Evolutionary conservation across 1,140 invertebrate genomes (phyloP), one percentile per base, ranked within the genome.

Genomic region (Sycophila sp.): DNA sequence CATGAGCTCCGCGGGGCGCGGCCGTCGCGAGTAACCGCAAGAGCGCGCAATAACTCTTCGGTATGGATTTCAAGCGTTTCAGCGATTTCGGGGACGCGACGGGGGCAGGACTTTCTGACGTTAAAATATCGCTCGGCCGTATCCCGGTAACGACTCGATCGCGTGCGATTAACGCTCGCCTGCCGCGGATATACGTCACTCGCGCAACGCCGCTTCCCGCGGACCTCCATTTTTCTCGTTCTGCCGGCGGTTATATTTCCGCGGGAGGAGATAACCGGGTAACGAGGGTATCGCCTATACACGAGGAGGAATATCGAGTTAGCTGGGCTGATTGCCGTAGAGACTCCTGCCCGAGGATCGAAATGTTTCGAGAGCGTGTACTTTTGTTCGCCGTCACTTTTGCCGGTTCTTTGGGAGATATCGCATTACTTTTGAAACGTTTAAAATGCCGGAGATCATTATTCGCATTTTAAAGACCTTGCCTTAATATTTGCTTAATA

Each of bases 131-230:
- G 75, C 73, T 68, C 69, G 72, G 74, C 75, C 80, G 76, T 80
- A 76, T 75, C 72, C 71, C 71, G 72, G 75, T 81, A 82, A 83
- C 76, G 78, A 81, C 74, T 77, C 76, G 77, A 82, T 83, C 80
- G 80, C 81, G 80, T 79, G 80, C 73, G 74, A 82, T 81, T 81
- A 80, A 76, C 76, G 75, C n/a, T 77, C 77, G 49, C 17, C 66
- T 51, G 32, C 17, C 66, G 4, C 72, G 60, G 72, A 74, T 73
- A 75, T 72, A 72, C 76, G 72, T 77, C 72, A 49, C 62, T 65
- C 70, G 45, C 69, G 73, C 38, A 59, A 17, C n/a, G 2, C 22
- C 1, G 8, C 17, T 22, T 67, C 49, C 66, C 69, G 67, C 30
- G 34, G 65, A 73, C 53, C 56, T 56, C 42, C 15, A 60, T 66